Evolutionary conservation across 2,888 invertebrate genomes (phyloP), one percentile per base, ranked within the genome.

Genomic region (Hofmannophila pseudospretella): DNA sequence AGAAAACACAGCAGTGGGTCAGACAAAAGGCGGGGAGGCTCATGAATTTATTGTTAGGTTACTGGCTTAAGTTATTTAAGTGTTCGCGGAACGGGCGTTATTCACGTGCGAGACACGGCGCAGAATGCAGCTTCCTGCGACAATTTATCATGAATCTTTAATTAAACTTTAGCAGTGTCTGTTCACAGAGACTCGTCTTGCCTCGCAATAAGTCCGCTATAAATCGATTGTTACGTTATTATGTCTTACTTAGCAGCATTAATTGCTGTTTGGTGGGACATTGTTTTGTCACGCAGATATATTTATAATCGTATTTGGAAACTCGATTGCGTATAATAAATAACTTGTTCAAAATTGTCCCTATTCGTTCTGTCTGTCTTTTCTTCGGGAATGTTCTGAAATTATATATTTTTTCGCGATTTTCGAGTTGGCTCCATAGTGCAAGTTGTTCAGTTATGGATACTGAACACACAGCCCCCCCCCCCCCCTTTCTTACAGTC

Each of bases 71-170:
- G 79, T 78, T 79, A 81, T 78, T 79, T 80, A 82, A 79, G 77
- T 77, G 80, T 73, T 72, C 65, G 63, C 60, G 71, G 60, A 67
- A 69, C 66, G 27, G 27, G 27, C 27, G 79, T 74, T 77, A 74
- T 81, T 84, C 81, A 77, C 78, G 79, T 78, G 70, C 70, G 72
- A 72, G 70, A 65, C 67, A 67, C 63, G 55, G 59, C 65, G 66
- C 67, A 74, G 75, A 76, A 75, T 82, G 80, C 84, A 82, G 76
- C 81, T 80, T 78, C 80, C 79, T 72, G 67, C 71, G 75, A 79
- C 81, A 80, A 84, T 85, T 84, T 85, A 85, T 85, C 85, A 84
- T 85, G 82, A 84, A 85, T 85, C 85, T 85, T 85, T 85, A 85
- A 85, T 85, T 85, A 85, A 85, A 85, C 75, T 85, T 84, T 75